Base-by-base conservation (phyloP, 1,140 invertebrate species). In the Coboldia fuscipes region DNA sequence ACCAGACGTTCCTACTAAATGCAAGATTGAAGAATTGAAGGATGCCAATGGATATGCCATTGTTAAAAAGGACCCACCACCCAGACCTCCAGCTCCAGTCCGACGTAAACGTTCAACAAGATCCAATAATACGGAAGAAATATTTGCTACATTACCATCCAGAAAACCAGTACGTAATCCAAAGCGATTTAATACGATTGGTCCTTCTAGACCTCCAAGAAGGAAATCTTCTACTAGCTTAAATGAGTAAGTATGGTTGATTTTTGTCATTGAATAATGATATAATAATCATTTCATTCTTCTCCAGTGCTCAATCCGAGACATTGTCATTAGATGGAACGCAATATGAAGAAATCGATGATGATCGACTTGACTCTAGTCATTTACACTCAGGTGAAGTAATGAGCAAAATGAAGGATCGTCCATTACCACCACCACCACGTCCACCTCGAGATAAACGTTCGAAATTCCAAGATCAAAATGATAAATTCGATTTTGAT, bases 351-450 rank as follows among this genome's bases (percentile, higher is more conserved):
- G 68, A 72, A 51, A 66, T 70, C 19, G 67, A 66, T 14, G 66
- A 71, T 30, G 61, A 64, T 0, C 49, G 51, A 17, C 51, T 60
- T 30, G 57, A 58, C n/a, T n/a, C n/a, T n/a, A n/a, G n/a, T n/a
- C n/a, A n/a, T n/a, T n/a, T n/a, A n/a, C n/a, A n/a, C n/a, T n/a
- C n/a, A n/a, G n/a, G n/a, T n/a, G n/a, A n/a, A n/a, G n/a, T n/a
- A n/a, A n/a, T 81, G 2, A 71, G 66, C 42, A 82, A 75, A 57
- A 82, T 84, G 63, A 78, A 78, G 55, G 67, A 71, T 37, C 62
- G 80, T 39, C 80, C 80, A 0, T 46, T 84, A 35, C 79, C 80
- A n/a, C 69, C 80, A 8, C 79, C 80, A 0, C 79, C 80, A 5
- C 56, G 77, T 30, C 79, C 80, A 23, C 76, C 77, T 0, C 59